Evolutionary conservation across 2,888 invertebrate species (phyloP).

Genomic region (Calliphora vomitoria): DNA sequence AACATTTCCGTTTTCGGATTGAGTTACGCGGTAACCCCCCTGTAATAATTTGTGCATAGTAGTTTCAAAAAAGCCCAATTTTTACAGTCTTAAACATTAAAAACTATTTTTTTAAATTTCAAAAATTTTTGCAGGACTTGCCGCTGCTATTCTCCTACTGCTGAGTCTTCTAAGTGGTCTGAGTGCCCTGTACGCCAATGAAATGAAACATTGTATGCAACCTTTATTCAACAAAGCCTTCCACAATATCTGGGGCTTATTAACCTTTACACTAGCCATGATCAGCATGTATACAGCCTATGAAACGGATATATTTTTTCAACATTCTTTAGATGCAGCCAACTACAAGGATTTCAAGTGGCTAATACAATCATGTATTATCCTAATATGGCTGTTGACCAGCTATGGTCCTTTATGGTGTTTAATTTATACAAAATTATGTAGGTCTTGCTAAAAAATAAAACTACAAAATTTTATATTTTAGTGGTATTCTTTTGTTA

Average conservation of each 20-base stretch:
- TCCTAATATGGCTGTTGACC: conserved; percentile 73
- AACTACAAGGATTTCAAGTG: conserved; percentile 71
- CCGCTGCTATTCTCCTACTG: conserved; percentile 72
- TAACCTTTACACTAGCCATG: conserved; percentile 76
- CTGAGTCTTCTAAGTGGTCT: conserved; percentile 75
- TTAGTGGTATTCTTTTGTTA: conserved; percentile 25
- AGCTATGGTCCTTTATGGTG: conserved; percentile 75
- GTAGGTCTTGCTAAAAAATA: conserved; percentile 60
- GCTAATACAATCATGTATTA: conserved; percentile 70
- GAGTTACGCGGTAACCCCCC: too few species aligned
- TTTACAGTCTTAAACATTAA: too few species aligned
- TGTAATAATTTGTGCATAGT: too few species aligned
- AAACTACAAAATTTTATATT: conserved; percentile 34
- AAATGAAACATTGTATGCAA: conserved; percentile 69
- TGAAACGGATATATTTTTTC: conserved; percentile 76
- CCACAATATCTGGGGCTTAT: conserved; percentile 75
- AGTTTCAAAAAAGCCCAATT: too few species aligned
- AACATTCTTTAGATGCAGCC: conserved; percentile 74
- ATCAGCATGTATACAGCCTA: conserved; percentile 75
- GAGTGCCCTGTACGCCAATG: conserved; percentile 74
- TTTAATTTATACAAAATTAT: conserved; percentile 74
- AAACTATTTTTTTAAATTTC: not conserved
- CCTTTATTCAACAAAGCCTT: conserved; percentile 76
- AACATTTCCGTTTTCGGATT: too few species aligned
- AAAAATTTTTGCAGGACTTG: conserved; percentile 73